Conservation (phyloP, 2,113 vertebrate genomes). For the Salvator merianae region DNA sequence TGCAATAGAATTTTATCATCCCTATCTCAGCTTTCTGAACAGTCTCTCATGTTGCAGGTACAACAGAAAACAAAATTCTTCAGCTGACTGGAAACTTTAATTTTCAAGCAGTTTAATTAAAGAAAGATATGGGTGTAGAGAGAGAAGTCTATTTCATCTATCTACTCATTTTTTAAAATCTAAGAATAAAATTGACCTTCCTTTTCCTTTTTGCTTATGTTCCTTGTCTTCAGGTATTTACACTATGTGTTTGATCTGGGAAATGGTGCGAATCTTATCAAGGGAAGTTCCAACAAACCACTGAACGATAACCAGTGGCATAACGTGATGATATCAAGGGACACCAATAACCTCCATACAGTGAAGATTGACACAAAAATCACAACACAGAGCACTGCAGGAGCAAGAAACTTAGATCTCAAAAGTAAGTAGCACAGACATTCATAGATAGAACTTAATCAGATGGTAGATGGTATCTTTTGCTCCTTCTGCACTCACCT, state of each 20-base stretch:
- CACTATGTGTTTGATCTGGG: conserved; percentile 97
- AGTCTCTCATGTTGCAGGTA: background rate
- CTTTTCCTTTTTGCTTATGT: background rate
- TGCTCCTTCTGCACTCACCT: too few relatives aligned
- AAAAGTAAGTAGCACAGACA: conserved; percentile 83
- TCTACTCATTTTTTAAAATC: conserved; percentile 47
- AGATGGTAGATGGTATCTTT: background rate
- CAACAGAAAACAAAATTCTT: too few relatives aligned
- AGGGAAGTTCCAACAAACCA: conserved; percentile 96
- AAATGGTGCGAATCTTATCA: conserved; percentile 95
- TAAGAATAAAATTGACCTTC: conserved; percentile 14
- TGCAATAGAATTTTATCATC: background rate
- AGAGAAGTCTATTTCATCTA: background rate
- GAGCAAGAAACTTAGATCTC: conserved; percentile 95
- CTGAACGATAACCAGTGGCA: conserved; percentile 99
- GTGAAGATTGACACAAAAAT: conserved; percentile 97
- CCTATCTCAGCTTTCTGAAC: background rate
- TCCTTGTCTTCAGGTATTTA: conserved; percentile 81
- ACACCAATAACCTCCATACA: conserved; percentile 95
- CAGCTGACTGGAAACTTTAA: too few relatives aligned
- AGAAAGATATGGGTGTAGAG: conserved; percentile 18
- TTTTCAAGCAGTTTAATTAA: conserved; percentile 4
- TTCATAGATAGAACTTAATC: background rate
- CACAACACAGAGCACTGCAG: conserved; percentile 92
- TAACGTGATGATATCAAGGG: conserved; percentile 95